A percentile compares a stretch with the other conserved stretches of the same genome.
These are phyloP conservation scores for Scaptomyza hsui DNA, from an alignment of 1,140 invertebrate genomes.

Conservation along the genomic window DNA sequence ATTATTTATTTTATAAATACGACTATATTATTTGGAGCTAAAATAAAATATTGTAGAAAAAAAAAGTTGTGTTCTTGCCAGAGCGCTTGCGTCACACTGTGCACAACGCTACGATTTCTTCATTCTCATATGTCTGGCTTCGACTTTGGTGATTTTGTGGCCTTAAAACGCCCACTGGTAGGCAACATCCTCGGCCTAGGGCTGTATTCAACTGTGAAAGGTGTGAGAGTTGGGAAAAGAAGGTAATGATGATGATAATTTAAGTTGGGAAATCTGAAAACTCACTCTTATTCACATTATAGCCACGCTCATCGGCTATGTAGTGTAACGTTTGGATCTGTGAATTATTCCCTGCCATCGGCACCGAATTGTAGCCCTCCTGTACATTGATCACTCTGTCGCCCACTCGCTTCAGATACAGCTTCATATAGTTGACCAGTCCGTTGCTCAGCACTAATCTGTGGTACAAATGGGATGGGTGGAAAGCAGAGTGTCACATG, in stretches of 20 bases:
- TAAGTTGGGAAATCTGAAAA: neutral
- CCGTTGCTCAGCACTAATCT: constrained; percentile 75
- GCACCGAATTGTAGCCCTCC: constrained; percentile 72
- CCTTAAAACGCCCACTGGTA: constrained; percentile 31
- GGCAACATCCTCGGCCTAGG: constrained; percentile 20
- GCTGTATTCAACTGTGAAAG: constrained; percentile 39
- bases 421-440: constrained; percentile 65
- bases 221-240: neutral
- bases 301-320: constrained; percentile 72
- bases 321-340: constrained; percentile 66
- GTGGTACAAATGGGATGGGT: neutral
- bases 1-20: constrained; percentile 5
- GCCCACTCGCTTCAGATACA: constrained; percentile 52
- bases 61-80: neutral
- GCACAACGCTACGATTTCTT: neutral
- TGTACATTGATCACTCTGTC: constrained; percentile 60
- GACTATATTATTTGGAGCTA: neutral
- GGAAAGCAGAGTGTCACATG: neutral
- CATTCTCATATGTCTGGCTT: constrained; percentile 32
- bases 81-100: constrained; percentile 27
- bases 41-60: constrained; percentile 27
- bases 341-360: constrained; percentile 39
- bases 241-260: constrained; percentile 4
- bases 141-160: constrained; percentile 23
- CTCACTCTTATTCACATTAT: constrained; percentile 70